Base-by-base conservation (phyloP, 2,113 vertebrate species). In the Pygoscelis antarcticus region DNA sequence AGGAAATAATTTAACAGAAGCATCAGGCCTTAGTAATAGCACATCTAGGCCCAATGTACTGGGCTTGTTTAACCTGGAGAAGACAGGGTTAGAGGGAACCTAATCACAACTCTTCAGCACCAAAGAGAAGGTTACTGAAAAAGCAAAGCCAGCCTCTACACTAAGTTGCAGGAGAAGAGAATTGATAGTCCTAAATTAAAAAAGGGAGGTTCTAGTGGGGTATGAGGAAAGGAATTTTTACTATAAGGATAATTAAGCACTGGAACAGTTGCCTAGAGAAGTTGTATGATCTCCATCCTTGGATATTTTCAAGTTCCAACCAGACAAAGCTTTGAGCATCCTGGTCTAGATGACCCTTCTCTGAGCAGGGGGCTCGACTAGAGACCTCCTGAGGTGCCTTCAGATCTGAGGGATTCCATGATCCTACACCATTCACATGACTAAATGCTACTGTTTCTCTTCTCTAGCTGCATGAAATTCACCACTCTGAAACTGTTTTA, bases 181-280 rank as follows among this genome's bases (percentile, higher is more conserved):
- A 89, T 27, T 27, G 20, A 38, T 11, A 66, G 22, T 34, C 29
- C 6, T 47, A 26, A 55, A 65, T 60, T 60, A 55, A 91, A 86
- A 10, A 1, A 6, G 4, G 3, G 22, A 42, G 0, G 1, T 62
- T 76, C 30, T 38, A 27, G 8, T n/a, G 10, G 9, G 19, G 22
- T 74, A 66, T 16, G 40, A 55, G 22, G 29, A 58, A 64, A 81
- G 8, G 0, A 26, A 13, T 16, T 60, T 44, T 60, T 74, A 11
- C 6, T 54, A 1, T 77, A 58, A n/a, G 5, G 10, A 18, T 46
- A 82, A 15, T 23, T 66, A 47, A 71, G 12, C 36, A 49, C 10
- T 49, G 26, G 13, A 65, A 78, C 3, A 1, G 26, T 42, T 70
- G 12, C 18, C 32, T 58, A 34, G 20, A 64, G 21, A 40, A 62